A percentile compares a stretch with the other conserved stretches of the same genome.
Evolutionary conservation across 2,113 vertebrate species (phyloP).

Genomic region (Epinephelus fuscoguttatus): DNA sequence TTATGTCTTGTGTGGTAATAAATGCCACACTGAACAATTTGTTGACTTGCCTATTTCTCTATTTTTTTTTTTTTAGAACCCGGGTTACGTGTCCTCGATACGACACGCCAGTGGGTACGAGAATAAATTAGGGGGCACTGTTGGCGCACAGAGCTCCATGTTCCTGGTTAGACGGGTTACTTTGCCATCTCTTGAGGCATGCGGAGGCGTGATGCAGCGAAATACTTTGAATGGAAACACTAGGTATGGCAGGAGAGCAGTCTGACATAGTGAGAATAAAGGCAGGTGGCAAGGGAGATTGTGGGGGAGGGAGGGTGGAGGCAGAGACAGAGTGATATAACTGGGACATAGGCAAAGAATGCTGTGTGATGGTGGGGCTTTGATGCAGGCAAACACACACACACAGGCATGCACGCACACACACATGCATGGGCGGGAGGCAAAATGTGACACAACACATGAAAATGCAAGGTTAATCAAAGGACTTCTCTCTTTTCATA

Average conservation of each 20-base stretch:
- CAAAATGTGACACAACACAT: conserved; percentile 45
- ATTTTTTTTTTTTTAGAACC: conserved; percentile 13
- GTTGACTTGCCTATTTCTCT: conserved; percentile 18
- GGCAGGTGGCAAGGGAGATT: conserved; percentile 57
- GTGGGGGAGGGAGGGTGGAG: conserved; percentile 25
- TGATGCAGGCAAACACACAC: conserved; percentile 40
- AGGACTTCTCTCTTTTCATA: conserved; percentile 36
- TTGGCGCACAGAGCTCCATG: conserved; percentile 22
- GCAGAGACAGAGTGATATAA: conserved; percentile 60
- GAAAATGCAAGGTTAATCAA: conserved; percentile 56
- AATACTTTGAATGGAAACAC: conserved; percentile 50
- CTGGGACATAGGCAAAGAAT: conserved; percentile 58
- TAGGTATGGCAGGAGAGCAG: conserved; percentile 42
- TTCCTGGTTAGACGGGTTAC: conserved; percentile 48
- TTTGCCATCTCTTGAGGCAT: conserved; percentile 53
- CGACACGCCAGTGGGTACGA: background rate
- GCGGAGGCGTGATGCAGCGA: conserved; percentile 60
- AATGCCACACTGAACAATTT: conserved; percentile 14
- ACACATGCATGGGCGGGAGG: conserved; percentile 3
- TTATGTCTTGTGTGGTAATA: conserved; percentile 9
- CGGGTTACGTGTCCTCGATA: conserved; percentile 9
- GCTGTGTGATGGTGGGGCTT: conserved; percentile 51
- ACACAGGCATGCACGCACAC: background rate
- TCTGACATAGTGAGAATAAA: conserved; percentile 61
- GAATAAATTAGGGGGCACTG: conserved; percentile 39